Evolutionary conservation across 2,888 invertebrate species (phyloP).

Genomic region (Hypena proboscidalis): DNA sequence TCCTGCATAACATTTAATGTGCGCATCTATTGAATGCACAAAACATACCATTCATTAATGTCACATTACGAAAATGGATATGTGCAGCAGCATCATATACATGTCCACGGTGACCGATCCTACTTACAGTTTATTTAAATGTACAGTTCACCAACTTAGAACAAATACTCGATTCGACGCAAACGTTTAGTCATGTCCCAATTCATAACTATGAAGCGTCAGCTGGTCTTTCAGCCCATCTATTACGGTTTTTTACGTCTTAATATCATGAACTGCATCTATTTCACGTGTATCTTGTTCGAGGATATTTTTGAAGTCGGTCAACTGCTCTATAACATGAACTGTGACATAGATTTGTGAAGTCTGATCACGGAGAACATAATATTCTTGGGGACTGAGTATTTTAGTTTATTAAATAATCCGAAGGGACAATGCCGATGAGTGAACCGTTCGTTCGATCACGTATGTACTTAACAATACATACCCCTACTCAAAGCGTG

Average conservation of each 20-base stretch:
- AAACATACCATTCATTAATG: constrained; percentile 58
- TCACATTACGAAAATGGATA: constrained; percentile 62
- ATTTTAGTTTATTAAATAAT: constrained; percentile 59
- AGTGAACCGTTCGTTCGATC: constrained; percentile 50
- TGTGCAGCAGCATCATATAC: constrained; percentile 56
- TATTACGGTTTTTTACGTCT: no score
- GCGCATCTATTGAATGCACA: constrained; percentile 52
- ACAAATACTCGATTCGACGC: no score
- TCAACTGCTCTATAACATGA: no score
- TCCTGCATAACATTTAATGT: constrained; percentile 32
- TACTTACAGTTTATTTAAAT: no score
- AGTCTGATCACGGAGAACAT: constrained; percentile 62
- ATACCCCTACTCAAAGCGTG: constrained; percentile 48
- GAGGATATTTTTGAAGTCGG: no score
- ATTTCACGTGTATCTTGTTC: no score
- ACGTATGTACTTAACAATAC: constrained; percentile 50
- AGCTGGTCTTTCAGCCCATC: no score
- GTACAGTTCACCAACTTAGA: no score
- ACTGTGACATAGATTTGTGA: no score
- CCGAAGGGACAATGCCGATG: constrained; percentile 41
- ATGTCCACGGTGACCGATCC: constrained; percentile 43
- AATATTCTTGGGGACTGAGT: constrained; percentile 43
- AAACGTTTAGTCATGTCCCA: no score
- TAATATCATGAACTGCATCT: no score
- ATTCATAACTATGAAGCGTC: no score